Evolutionary conservation across 1,140 invertebrate genomes (phyloP), one percentile per base, ranked within the genome.

Genomic region (Eurosta solidaginis): DNA sequence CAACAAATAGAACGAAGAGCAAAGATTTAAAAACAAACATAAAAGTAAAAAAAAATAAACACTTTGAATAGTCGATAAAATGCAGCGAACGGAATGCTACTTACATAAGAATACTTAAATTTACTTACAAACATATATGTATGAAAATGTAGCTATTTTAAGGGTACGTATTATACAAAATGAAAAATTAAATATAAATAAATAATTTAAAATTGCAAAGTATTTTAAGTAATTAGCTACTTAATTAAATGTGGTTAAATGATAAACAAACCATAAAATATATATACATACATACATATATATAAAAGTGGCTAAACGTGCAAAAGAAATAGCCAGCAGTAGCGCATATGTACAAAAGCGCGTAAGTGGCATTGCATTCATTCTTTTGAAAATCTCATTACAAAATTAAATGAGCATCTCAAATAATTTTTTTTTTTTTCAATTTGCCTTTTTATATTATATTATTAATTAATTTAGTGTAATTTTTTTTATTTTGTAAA

Each of bases 181-280:
- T 40, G 33, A 36, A 12, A 40, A 27, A 22, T 20, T 17, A 40
- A 49, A 40, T 5, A 40, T 9, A 36, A 22, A 20, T 33, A 20
- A 68, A 68, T 5, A 40, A 40, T 2, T 5, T 36, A 68, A 68
- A 68, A 59, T n/a, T 40, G 40, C 7, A 42, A 33, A 68, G 40
- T 68, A 68, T 68, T 68, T 68, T 68, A 68, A 68, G 22, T 40
- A 68, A 68, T 68, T 68, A n/a, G n/a, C n/a, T n/a, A 68, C 59
- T 68, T 68, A 68, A 68, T 68, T 68, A 68, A 68, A 68, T 68
- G 59, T 68, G 40, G 59, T 68, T 68, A 68, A 68, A 68, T 68
- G 40, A 0, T 9, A 36, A 17, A 40, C 0, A 42, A 1, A 22
- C 17, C n/a, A n/a, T n/a, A n/a, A 36, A 7, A 59, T 17, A 59